Percentiles rank a stretch among this genome's conserved stretches.
Conservation (phyloP, 2,113 vertebrate genomes). For the Albula glossodonta region DNA sequence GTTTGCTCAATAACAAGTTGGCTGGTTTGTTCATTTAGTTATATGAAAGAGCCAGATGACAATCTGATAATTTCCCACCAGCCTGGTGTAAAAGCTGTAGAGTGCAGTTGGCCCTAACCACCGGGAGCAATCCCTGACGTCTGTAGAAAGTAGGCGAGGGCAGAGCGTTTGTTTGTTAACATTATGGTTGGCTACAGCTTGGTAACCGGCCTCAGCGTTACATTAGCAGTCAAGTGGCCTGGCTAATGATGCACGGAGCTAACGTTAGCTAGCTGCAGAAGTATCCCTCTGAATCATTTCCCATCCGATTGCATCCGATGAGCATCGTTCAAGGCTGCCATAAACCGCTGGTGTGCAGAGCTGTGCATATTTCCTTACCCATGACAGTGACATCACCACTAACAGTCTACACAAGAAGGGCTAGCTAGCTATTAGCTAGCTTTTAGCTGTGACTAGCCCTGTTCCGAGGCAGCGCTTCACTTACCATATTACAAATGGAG, state of each 20-base stretch:
- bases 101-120: too few relatives aligned
- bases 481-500: conserved; percentile 99
- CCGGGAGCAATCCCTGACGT: too few relatives aligned
- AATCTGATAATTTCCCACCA: too few relatives aligned
- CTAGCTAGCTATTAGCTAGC: neutral
- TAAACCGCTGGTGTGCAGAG: neutral
- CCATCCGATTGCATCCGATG: neutral
- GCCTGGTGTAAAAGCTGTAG: too few relatives aligned
- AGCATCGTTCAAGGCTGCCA: neutral
- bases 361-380: neutral
- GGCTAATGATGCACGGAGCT: too few relatives aligned
- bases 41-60: too few relatives aligned
- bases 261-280: too few relatives aligned
- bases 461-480: conserved; percentile 53
- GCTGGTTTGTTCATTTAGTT: too few relatives aligned
- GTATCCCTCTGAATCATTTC: neutral
- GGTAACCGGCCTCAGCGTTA: neutral
- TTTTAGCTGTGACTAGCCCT: neutral
- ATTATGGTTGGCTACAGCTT: neutral
- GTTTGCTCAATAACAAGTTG: neutral
- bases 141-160: neutral
- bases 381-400: neutral
- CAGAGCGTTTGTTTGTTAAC: neutral
- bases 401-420: neutral
- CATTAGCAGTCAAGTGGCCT: neutral